phyloP scores from a whole-genome alignment of 2,797 vertebrate genomes.

The Scomberomorus guttatus region DNA sequence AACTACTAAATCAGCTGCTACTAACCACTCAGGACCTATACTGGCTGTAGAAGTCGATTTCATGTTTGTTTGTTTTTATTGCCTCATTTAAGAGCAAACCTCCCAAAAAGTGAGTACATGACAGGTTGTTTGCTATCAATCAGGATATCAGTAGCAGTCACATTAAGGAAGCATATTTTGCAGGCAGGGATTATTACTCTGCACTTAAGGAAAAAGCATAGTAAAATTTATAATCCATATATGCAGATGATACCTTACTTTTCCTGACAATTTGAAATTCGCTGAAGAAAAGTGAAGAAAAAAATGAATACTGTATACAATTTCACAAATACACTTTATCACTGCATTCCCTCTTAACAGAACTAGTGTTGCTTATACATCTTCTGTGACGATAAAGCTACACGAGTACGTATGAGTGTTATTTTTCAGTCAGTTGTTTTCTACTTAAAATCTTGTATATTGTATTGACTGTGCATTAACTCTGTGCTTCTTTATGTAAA shows the following conservation, averaged over 20 bases:
- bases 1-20: slow-evolving; percentile 65
- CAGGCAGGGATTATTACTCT: slow-evolving; percentile 38
- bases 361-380: slow-evolving; percentile 19
- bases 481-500: slow-evolving; percentile 44
- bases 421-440: slow-evolving; percentile 43
- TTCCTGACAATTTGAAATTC: background rate
- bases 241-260: slow-evolving; percentile 23
- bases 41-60: slow-evolving; percentile 25
- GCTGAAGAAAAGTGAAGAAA: background rate
- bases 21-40: slow-evolving; percentile 77
- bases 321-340: slow-evolving; percentile 29
- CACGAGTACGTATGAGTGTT: slow-evolving; percentile 16
- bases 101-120: background rate
- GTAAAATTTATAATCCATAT: background rate
- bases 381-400: slow-evolving; percentile 44
- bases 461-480: slow-evolving; percentile 15
- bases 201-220: slow-evolving; percentile 15
- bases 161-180: slow-evolving; percentile 26
- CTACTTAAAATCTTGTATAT: slow-evolving; percentile 15
- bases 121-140: slow-evolving; percentile 23
- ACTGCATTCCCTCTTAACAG: slow-evolving; percentile 52
- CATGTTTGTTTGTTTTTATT: slow-evolving; percentile 4
- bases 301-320: background rate
- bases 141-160: slow-evolving; percentile 3
- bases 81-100: background rate